Conservation (phyloP, 2,888 invertebrate species). For the Folsomia manolachei region DNA sequence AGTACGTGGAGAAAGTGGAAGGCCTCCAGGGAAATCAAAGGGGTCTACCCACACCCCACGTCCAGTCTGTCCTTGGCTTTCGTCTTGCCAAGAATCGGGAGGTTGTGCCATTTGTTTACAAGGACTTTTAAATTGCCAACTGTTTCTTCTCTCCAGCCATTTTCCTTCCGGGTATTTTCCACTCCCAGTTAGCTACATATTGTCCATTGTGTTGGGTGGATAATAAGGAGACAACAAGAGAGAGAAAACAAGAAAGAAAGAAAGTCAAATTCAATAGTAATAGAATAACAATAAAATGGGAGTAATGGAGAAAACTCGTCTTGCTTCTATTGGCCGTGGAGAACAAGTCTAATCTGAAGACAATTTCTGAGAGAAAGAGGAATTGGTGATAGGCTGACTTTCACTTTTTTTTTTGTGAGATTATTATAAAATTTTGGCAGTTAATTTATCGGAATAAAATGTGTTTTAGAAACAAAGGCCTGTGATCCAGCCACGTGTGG, state of each 20-base stretch:
- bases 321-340: neutral
- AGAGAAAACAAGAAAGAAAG: neutral
- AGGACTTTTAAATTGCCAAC: no score
- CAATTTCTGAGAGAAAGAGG: neutral
- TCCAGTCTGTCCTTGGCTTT: neutral
- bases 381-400: no score
- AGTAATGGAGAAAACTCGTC: neutral
- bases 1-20: neutral
- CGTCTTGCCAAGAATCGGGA: no score
- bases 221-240: neutral
- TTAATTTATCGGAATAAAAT: no score
- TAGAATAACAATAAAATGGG: neutral
- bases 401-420: no score
- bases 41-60: slow-evolving; percentile 1
- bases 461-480: no score
- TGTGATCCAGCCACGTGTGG: no score
- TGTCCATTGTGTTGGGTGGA: neutral
- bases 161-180: no score
- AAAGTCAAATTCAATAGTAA: neutral
- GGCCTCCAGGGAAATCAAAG: slow-evolving; percentile 31
- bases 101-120: no score
- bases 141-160: neutral
- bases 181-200: no score
- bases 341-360: neutral
- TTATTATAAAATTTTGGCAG: no score